Conservation (phyloP, 1,140 invertebrate genomes). For the Eumeta japonica region DNA sequence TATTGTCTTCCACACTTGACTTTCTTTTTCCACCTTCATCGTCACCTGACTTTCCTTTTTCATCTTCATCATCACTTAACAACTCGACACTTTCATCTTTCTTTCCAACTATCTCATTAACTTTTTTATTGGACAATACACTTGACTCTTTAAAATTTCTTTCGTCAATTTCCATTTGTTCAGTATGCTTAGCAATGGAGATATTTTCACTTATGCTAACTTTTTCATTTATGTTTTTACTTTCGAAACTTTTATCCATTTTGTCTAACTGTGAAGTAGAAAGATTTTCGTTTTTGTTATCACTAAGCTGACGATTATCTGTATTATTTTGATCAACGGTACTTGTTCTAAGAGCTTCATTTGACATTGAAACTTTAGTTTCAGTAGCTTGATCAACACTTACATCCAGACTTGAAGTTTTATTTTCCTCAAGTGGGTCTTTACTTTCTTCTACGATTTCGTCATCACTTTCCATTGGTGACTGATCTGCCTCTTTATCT, state of each 20-base stretch:
- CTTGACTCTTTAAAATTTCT: too few species aligned
- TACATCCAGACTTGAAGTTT: neutral
- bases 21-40: too few species aligned
- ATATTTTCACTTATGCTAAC: conserved; percentile 5
- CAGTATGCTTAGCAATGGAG: conserved; percentile 2
- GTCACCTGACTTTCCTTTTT: too few species aligned
- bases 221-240: conserved; percentile 14
- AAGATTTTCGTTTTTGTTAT: conserved; percentile 38
- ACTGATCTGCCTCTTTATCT: conserved; percentile 48
- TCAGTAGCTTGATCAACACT: neutral
- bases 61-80: too few species aligned
- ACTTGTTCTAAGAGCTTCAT: too few species aligned
- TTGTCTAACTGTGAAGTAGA: conserved; percentile 34
- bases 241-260: conserved; percentile 19
- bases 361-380: neutral
- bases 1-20: too few species aligned
- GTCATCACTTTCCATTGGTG: conserved; percentile 40
- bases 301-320: too few species aligned
- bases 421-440: conserved; percentile 6
- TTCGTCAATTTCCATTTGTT: conserved; percentile 6
- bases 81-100: too few species aligned
- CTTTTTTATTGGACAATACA: too few species aligned
- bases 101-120: too few species aligned
- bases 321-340: too few species aligned
- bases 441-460: conserved; percentile 23